Percentiles rank a stretch among this genome's conserved stretches.
Evolutionary conservation across 2,888 invertebrate species (phyloP).

Genomic region (Galerucella nymphaeae): DNA sequence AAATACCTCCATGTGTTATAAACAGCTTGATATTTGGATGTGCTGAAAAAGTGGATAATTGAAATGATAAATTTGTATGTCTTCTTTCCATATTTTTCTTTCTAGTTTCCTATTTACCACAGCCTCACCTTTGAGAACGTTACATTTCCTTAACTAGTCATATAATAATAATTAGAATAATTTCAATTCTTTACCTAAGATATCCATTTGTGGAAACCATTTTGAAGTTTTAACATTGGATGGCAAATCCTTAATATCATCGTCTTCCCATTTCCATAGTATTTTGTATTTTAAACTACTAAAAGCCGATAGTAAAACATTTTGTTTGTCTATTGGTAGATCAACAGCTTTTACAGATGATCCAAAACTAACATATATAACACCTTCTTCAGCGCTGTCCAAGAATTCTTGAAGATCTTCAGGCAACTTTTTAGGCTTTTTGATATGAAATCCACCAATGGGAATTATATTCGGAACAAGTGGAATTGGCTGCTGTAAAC

Average conservation of each 20-base stretch:
- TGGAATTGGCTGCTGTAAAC: slow-evolving; percentile 66
- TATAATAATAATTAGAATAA: too few relatives aligned
- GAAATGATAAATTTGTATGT: too few relatives aligned
- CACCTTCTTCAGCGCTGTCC: slow-evolving; percentile 69
- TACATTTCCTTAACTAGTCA: too few relatives aligned
- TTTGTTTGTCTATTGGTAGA: slow-evolving; percentile 66
- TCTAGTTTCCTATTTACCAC: too few relatives aligned
- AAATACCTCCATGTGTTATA: slow-evolving; percentile 71
- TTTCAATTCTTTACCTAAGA: slow-evolving; percentile 17
- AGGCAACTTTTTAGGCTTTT: slow-evolving; percentile 53
- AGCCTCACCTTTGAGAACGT: too few relatives aligned
- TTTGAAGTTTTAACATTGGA: slow-evolving; percentile 58
- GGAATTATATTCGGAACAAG: slow-evolving; percentile 70
- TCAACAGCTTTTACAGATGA: slow-evolving; percentile 70
- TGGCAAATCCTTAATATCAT: slow-evolving; percentile 56
- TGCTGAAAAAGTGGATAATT: slow-evolving; percentile 55
- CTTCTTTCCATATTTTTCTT: too few relatives aligned
- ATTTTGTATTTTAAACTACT: slow-evolving; percentile 71
- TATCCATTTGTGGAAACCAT: slow-evolving; percentile 68
- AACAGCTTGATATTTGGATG: slow-evolving; percentile 69
- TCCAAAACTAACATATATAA: slow-evolving; percentile 72
- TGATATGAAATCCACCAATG: slow-evolving; percentile 69
- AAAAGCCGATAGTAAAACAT: slow-evolving; percentile 70
- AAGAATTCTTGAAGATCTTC: slow-evolving; percentile 67
- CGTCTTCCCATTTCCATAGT: slow-evolving; percentile 74